Percentiles rank a stretch among this genome's conserved stretches.
Evolutionary conservation across 2,888 invertebrate species (phyloP).

Genomic region (Spodoptera picta): DNA sequence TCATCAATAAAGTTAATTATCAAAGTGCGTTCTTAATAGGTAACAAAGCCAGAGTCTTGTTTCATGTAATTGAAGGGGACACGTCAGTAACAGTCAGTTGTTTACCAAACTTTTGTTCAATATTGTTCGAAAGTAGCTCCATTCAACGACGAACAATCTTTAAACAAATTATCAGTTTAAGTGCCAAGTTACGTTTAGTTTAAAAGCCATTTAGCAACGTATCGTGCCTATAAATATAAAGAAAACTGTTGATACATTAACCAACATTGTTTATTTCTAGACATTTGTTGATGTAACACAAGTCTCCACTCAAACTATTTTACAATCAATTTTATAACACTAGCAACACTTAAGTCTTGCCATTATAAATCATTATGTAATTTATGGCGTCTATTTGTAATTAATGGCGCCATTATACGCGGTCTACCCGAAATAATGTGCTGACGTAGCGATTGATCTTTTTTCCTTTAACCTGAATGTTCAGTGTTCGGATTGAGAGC

Average conservation of each 20-base stretch:
- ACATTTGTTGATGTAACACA: conserved; percentile 22
- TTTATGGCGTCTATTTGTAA: conserved; percentile 40
- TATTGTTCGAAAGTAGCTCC: conserved; percentile 58
- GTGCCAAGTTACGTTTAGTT: conserved; percentile 54
- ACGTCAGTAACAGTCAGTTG: conserved; percentile 66
- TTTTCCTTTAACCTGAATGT: conserved; percentile 28
- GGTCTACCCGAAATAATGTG: conserved; percentile 34
- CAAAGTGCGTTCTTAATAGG: conserved; percentile 47
- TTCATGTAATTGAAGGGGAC: conserved; percentile 74
- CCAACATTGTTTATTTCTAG: not conserved
- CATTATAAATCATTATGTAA: conserved; percentile 34
- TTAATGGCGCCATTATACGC: conserved; percentile 42
- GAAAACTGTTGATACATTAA: conserved; percentile 1
- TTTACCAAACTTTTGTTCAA: conserved; percentile 66
- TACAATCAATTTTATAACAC: conserved; percentile 24
- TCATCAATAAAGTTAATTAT: conserved; percentile 53
- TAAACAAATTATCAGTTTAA: conserved; percentile 58
- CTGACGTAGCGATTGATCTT: conserved; percentile 37
- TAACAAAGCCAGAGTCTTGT: conserved; percentile 62
- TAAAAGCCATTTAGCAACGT: conserved; percentile 17
- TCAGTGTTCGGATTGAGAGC: conserved; percentile 22
- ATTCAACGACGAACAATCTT: conserved; percentile 51
- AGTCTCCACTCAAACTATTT: conserved; percentile 22
- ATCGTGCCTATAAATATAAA: conserved; percentile 11
- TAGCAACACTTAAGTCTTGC: conserved; percentile 33